Conservation (phyloP, 2,888 invertebrate genomes). For the Hyles lineata region DNA sequence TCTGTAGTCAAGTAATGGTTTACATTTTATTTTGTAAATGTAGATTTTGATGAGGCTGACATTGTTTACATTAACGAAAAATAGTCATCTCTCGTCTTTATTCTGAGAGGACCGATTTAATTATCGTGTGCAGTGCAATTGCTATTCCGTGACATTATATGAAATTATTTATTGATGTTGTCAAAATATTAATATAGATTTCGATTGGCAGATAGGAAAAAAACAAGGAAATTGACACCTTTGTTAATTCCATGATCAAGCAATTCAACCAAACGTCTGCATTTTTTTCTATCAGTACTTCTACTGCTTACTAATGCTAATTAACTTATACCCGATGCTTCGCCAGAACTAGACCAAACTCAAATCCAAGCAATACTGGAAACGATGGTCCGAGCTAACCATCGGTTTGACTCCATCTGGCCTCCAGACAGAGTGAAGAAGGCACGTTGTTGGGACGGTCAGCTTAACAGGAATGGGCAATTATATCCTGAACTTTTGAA, state of each 20-base stretch:
- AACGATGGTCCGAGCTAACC: conserved; percentile 67
- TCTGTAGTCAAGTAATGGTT: not conserved
- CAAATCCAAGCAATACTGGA: conserved; percentile 77
- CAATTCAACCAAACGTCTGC: not conserved
- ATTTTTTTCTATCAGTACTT: not conserved
- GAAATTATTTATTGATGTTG: not conserved
- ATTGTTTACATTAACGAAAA: too few species aligned
- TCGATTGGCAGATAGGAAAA: too few species aligned
- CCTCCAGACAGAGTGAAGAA: conserved; percentile 62
- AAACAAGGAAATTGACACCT: too few species aligned
- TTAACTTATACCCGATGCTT: conserved; percentile 61
- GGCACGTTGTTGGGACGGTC: conserved; percentile 70
- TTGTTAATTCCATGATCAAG: not conserved
- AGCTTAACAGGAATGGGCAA: conserved; percentile 66
- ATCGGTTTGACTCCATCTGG: conserved; percentile 73
- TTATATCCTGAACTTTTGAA: conserved; percentile 70
- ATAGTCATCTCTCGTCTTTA: too few species aligned
- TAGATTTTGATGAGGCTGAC: too few species aligned
- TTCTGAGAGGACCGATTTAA: too few species aligned
- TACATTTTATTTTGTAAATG: too few species aligned
- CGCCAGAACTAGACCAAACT: conserved; percentile 76
- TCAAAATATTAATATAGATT: too few species aligned
- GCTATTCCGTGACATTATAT: too few species aligned
- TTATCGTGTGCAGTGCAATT: too few species aligned
- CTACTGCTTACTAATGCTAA: conserved; percentile 59